These are phyloP conservation scores for Etheostoma perlongum DNA, from an alignment of 2,797 vertebrate species.

Conservation along the genomic window DNA sequence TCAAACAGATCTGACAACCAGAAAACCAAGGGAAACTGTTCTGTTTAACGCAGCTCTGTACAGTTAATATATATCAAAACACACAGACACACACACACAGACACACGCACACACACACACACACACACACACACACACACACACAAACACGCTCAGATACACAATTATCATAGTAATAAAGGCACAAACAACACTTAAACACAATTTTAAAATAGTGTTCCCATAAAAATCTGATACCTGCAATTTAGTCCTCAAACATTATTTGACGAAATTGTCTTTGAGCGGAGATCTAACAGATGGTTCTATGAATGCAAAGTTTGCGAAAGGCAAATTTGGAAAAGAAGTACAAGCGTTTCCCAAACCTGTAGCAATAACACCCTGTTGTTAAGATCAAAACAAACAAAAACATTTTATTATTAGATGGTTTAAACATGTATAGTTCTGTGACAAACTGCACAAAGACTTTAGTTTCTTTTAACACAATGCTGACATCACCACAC, in stretches of 20 bases:
- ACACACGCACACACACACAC: conserved; percentile 22
- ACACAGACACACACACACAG: conserved; percentile 7
- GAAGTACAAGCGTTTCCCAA: conserved; percentile 16
- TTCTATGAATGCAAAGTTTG: conserved; percentile 18
- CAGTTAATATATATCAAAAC: conserved; percentile 17
- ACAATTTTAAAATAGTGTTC: conserved; percentile 36
- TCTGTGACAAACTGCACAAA: conserved; percentile 45
- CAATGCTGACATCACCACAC: conserved; percentile 14
- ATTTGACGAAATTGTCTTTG: conserved; percentile 1
- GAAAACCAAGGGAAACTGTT: conserved; percentile 17
- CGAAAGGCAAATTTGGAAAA: conserved; percentile 15
- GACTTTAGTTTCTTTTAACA: conserved; percentile 16
- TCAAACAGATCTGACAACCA: conserved; percentile 30
- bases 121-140: conserved; percentile 12
- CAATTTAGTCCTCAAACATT: conserved; percentile 14
- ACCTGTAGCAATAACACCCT: conserved; percentile 24
- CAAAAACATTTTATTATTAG: conserved; percentile 17
- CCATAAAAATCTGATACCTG: conserved; percentile 25
- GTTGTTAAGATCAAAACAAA: conserved; percentile 5
- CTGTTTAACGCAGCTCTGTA: conserved; percentile 15
- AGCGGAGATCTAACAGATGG: conserved; percentile 10
- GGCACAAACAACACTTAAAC: conserved; percentile 70
- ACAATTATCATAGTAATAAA: conserved; percentile 61
- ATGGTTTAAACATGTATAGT: conserved; percentile 39
- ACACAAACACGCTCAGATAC: conserved; percentile 18